These are phyloP conservation scores for Poeciliopsis occidentalis DNA, from an alignment of 2,113 vertebrate genomes.

Conservation along the genomic window DNA sequence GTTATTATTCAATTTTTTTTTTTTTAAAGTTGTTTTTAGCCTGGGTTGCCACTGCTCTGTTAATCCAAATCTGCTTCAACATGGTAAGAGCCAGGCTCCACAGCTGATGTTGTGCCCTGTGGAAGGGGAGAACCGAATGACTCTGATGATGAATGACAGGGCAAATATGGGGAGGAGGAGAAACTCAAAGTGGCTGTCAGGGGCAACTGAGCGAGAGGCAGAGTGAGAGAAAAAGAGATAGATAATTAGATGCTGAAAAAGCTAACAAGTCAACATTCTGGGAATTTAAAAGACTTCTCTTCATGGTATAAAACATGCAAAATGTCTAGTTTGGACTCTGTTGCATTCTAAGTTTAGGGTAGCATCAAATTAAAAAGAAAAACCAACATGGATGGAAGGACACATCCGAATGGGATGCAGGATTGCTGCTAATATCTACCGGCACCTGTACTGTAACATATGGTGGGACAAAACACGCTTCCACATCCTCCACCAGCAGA, in stretches of 20 bases:
- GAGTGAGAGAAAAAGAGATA: conserved; percentile 1
- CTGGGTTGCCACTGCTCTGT: not conserved
- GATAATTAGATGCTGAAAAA: conserved; percentile 6
- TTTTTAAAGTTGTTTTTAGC: not conserved
- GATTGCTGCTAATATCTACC: not conserved
- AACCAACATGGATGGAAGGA: too few relatives aligned
- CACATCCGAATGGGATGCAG: not conserved
- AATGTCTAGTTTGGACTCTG: not conserved
- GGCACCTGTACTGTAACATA: not conserved
- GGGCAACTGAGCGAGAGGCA: conserved; percentile 26
- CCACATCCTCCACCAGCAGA: not conserved
- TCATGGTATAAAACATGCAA: not conserved
- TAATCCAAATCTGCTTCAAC: conserved; percentile 46
- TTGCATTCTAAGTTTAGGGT: not conserved
- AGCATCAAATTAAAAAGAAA: not conserved
- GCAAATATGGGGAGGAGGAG: conserved; percentile 51
- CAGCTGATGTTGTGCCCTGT: conserved; percentile 67
- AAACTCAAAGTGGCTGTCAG: conserved; percentile 47
- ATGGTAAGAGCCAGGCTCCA: conserved; percentile 36
- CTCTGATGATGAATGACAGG: conserved; percentile 63
- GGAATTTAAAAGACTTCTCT: not conserved
- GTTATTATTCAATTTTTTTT: too few relatives aligned
- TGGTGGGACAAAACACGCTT: not conserved
- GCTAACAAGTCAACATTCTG: conserved; percentile 7
- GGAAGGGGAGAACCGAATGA: conserved; percentile 50